Conservation (phyloP, 2,797 vertebrate genomes). For the Tachyglossus aculeatus region DNA sequence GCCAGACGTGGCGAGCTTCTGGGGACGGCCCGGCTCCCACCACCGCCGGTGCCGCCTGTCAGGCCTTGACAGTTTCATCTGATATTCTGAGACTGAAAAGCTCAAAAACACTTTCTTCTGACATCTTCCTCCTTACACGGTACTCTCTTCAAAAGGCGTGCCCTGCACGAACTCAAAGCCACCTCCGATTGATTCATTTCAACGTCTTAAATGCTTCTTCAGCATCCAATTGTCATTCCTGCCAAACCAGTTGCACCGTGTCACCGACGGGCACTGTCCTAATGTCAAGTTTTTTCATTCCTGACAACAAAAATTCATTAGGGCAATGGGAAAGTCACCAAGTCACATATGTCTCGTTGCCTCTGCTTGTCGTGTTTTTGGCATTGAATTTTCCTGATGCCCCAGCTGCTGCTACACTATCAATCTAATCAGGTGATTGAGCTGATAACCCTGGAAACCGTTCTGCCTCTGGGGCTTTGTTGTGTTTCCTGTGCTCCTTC, state of each 20-base stretch:
- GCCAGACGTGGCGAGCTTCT: too few species aligned
- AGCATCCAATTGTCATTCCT: not conserved
- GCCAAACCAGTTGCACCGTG: not conserved
- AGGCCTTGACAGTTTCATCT: not conserved
- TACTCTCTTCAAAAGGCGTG: not conserved
- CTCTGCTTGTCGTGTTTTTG: not conserved
- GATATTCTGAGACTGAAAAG: not conserved
- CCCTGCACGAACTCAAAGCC: not conserved
- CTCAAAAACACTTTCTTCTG: not conserved
- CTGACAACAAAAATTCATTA: slow-evolving; percentile 19
- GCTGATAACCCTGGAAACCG: not conserved
- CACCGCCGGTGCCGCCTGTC: too few species aligned
- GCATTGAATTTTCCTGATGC: not conserved
- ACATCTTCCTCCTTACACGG: not conserved
- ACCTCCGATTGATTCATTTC: not conserved
- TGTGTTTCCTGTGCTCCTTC: slow-evolving; percentile 17
- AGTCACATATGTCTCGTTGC: not conserved
- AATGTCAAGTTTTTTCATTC: not conserved
- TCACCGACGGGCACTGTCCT: not conserved
- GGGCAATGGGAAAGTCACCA: slow-evolving; percentile 2
- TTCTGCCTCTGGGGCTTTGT: not conserved
- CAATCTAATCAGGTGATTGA: not conserved
- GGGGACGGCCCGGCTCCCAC: too few species aligned
- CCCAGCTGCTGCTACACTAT: not conserved
- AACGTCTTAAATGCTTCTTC: not conserved